phyloP scores from a whole-genome alignment of 2,797 vertebrate species.

The Megaceryle alcyon region DNA sequence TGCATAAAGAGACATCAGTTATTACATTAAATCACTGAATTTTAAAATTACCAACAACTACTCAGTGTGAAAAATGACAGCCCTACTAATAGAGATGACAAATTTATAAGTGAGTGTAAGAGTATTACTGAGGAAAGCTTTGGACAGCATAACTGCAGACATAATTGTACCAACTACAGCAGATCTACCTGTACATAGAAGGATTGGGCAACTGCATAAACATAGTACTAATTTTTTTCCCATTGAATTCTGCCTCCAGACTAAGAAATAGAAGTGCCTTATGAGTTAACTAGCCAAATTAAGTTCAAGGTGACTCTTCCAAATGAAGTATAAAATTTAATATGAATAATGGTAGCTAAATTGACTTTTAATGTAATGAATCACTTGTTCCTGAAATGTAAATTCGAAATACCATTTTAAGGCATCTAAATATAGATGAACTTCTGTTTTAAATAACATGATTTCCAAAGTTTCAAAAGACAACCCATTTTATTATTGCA shows the following conservation, averaged over 20 bases:
- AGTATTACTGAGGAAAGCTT: background rate
- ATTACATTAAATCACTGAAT: background rate
- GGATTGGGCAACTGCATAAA: background rate
- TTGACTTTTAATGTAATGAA: background rate
- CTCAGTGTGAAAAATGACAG: background rate
- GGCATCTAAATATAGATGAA: background rate
- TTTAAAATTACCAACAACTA: background rate
- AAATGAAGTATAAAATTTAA: background rate
- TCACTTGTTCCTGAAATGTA: background rate
- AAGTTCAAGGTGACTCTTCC: background rate
- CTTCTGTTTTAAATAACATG: background rate
- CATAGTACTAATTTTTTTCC: background rate
- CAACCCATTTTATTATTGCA: background rate
- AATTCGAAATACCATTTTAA: background rate
- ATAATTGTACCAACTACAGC: background rate
- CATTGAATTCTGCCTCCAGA: background rate
- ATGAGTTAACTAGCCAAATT: background rate
- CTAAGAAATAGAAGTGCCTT: background rate
- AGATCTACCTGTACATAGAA: background rate
- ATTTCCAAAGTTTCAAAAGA: background rate
- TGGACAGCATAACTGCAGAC: background rate
- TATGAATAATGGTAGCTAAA: background rate
- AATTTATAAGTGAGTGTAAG: background rate
- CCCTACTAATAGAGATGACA: background rate
- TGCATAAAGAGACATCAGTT: background rate